Evolutionary conservation across 2,113 vertebrate genomes (phyloP), one percentile per base, ranked within the genome.

Genomic region (Malaclemys terrapin): DNA sequence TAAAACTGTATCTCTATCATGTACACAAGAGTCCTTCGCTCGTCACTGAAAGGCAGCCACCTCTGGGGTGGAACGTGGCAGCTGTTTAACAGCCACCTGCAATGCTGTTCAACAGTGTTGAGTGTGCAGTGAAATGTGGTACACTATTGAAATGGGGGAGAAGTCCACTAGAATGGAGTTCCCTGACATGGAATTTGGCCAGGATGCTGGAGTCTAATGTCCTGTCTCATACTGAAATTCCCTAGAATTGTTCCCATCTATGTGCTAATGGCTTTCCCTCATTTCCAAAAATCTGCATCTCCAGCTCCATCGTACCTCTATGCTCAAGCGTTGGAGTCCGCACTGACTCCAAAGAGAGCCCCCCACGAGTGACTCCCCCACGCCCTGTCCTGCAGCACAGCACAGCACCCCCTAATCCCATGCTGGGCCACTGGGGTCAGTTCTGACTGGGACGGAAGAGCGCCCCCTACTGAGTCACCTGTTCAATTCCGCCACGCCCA

Each of bases 1-100:
- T 65, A 9, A 59, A 59, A 29, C 45, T 1, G 10, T 27, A 29
- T 14, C 12, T 2, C 22, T 14, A 19, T 29, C 69, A 8, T 2
- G 0, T n/a, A 22, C 16, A 35, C 9, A 22, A 31, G 35, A 72
- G 27, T 45, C 8, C 1, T 1, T 17, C 2, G 11, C 90, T 62
- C 29, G 1, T 10, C 65, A 50, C 29, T 50, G 10, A 65, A 57
- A 19, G 2, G 62, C 76, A 38, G 65, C n/a, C n/a, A 38, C 65
- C 17, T 72, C n/a, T 72, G 65, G 35, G 65, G 19, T 72, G 65
- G 29, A 31, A 29, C 0, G 9, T 24, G n/a, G 2, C n/a, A 57
- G 52, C 27, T 12, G 14, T 19, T 54, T 22, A 27, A 59, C 57
- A 49, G 49, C 6, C 27, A 78, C 8, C 12, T 16, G 80, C 29